Evolutionary conservation across 2,888 invertebrate genomes (phyloP), one percentile per base, ranked within the genome.

Genomic region (Pilophorus perplexus): DNA sequence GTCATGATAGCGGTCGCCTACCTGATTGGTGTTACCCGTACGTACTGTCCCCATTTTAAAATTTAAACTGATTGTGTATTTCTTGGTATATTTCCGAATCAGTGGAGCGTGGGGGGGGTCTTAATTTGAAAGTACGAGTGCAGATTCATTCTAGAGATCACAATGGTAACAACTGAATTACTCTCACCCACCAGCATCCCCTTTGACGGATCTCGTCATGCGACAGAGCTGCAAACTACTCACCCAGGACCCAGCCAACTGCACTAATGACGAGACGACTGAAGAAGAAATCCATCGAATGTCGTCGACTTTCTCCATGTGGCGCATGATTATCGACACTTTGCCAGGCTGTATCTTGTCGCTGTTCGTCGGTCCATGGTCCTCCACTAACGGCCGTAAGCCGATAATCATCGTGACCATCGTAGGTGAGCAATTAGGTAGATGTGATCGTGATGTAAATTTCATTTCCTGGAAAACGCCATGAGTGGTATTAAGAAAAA

Each of bases 301-400:
- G n/a, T 2, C 52, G 18, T 52, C 64, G 5, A 52, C 27, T 12
- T 28, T 40, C 28, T 14, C 62, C 3, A 25, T 46, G 33, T 33
- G 18, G 20, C 52, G 20, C 28, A 25, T 65, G 14, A 27, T 54
- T 14, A 52, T 65, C 23, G 64, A 52, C 18, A 65, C 64, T 1
- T 6, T 65, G n/a, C 54, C 54, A 3, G 54, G 54, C 3, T 25
- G 54, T 18, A 25, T 65, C 5, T 28, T 65, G 25, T 40, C 64
- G 1, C 33, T 65, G 14, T 52, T 65, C 20, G 18, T 5, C 12
- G 42, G 64, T 20, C 64, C 64, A 12, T 65, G 64, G 64, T 54
- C 54, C n/a, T 25, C 52, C 40, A 54, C 27, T 5, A 65, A 65
- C n/a, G 64, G 64, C 16, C 52, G 64, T 6, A 65, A 65, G 18